Evolutionary conservation across 30 jellyfish, hydroid and myxozoan species (phyloP).

Genomic region (Aurelia sp.): DNA sequence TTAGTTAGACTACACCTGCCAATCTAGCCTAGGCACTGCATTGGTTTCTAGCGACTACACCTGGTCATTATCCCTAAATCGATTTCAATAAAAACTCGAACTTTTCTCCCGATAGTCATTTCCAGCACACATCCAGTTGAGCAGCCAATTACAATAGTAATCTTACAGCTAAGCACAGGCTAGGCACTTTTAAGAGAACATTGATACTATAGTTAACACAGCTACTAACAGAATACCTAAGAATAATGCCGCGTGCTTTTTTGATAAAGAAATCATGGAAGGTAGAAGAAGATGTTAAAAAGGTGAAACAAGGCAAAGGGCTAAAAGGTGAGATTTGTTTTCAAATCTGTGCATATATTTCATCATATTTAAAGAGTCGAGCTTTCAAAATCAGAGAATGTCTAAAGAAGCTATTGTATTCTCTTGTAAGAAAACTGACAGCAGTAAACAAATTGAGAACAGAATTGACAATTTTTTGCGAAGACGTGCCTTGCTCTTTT

Average conservation of each 20-base stretch:
- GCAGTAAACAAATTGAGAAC: too few relatives aligned
- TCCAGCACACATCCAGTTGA: slow-evolving; percentile 34
- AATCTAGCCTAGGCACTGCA: slow-evolving; percentile 8
- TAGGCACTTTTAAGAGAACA: too few relatives aligned
- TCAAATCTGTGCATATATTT: slow-evolving; percentile 3
- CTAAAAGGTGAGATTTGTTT: not conserved
- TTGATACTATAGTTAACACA: too few relatives aligned
- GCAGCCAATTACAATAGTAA: slow-evolving; percentile 33
- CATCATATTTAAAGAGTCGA: not conserved
- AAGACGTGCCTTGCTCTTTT: too few relatives aligned
- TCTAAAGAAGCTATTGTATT: too few relatives aligned
- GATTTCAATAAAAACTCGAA: slow-evolving; percentile 23
- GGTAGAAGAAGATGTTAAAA: slow-evolving; percentile 1
- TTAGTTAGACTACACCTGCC: slow-evolving; percentile 55
- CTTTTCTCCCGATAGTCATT: slow-evolving; percentile 44
- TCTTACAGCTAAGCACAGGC: not conserved
- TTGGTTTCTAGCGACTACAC: slow-evolving; percentile 59
- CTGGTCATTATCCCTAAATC: slow-evolving; percentile 34
- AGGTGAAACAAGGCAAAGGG: not conserved
- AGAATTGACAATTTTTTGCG: too few relatives aligned
- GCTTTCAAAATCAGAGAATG: too few relatives aligned
- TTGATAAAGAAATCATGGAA: slow-evolving; percentile 54
- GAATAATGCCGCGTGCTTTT: slow-evolving; percentile 53
- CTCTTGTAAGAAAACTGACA: too few relatives aligned
- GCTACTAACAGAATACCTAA: not conserved